A percentile compares a stretch with the other conserved stretches of the same genome.
These are phyloP conservation scores for Drosophila algonquin DNA, from an alignment of 2,888 invertebrate genomes.

Conservation along the genomic window DNA sequence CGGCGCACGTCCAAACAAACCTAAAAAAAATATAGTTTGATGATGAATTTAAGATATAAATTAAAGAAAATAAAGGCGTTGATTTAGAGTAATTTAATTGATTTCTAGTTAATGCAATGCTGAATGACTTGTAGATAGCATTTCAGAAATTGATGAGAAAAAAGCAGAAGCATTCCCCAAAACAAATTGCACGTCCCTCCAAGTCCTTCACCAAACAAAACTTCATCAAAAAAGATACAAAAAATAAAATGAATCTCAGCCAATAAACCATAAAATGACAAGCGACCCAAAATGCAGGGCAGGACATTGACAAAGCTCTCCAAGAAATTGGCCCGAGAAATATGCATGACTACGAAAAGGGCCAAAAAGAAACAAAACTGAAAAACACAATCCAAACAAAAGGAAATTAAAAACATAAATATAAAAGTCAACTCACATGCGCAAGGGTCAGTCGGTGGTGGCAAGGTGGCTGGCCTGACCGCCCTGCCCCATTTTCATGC, in stretches of 20 bases:
- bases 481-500: slow-evolving; percentile 10
- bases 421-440: slow-evolving; percentile 53
- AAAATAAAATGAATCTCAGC: slow-evolving; percentile 40
- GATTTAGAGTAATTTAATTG: background rate
- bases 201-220: slow-evolving; percentile 38
- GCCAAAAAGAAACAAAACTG: slow-evolving; percentile 30
- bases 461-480: background rate
- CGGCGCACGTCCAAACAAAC: background rate
- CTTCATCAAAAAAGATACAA: slow-evolving; percentile 29
- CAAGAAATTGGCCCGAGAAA: slow-evolving; percentile 63
- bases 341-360: background rate
- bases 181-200: slow-evolving; percentile 23
- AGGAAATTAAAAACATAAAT: slow-evolving; percentile 80
- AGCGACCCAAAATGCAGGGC: slow-evolving; percentile 45
- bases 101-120: background rate
- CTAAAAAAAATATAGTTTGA: slow-evolving; percentile 12
- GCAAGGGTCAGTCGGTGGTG: slow-evolving; percentile 19
- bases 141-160: background rate
- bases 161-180: background rate
- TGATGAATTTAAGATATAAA: background rate
- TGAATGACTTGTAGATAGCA: background rate
- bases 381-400: slow-evolving; percentile 59
- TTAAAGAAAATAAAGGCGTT: background rate
- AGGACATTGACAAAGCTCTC: slow-evolving; percentile 73
- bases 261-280: slow-evolving; percentile 63